Conservation (phyloP, 2,888 invertebrate species). For the Spatulosminthurus flaviceps region DNA sequence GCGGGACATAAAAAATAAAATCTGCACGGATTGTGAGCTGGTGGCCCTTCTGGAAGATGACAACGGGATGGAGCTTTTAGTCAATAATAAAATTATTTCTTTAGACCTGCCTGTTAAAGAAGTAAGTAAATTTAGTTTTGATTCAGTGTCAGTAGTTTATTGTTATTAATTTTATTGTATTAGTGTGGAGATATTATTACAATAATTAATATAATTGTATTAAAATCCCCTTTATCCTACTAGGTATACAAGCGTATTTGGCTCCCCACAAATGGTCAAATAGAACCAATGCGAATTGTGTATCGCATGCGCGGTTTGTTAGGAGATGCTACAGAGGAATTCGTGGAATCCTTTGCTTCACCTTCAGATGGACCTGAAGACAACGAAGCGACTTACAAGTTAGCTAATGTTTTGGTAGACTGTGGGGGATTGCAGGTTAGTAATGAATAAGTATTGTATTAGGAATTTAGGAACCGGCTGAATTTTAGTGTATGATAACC, state of each 20-base stretch:
- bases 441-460: too few relatives aligned
- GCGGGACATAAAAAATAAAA: constrained; percentile 99
- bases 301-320: constrained; percentile 97
- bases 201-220: not conserved
- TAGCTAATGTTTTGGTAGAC: constrained; percentile 85
- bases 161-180: not conserved
- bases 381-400: constrained; percentile 91
- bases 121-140: constrained; percentile 67
- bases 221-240: not conserved
- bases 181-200: not conserved
- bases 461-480: too few relatives aligned
- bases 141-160: not conserved
- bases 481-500: too few relatives aligned
- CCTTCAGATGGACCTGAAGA: constrained; percentile 87
- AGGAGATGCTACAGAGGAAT: constrained; percentile 99
- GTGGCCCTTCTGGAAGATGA: constrained; percentile 98
- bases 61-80: constrained; percentile 97
- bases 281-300: constrained; percentile 95
- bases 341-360: constrained; percentile 90
- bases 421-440: constrained; percentile 79
- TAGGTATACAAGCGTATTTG: constrained; percentile 78
- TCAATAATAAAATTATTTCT: constrained; percentile 98
- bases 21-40: constrained; percentile 96
- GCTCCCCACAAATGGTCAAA: constrained; percentile 84
- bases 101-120: constrained; percentile 95